A percentile compares a stretch with the other conserved stretches of the same genome.
Conservation (phyloP, 2,888 invertebrate species). For the Netelia virgata region DNA sequence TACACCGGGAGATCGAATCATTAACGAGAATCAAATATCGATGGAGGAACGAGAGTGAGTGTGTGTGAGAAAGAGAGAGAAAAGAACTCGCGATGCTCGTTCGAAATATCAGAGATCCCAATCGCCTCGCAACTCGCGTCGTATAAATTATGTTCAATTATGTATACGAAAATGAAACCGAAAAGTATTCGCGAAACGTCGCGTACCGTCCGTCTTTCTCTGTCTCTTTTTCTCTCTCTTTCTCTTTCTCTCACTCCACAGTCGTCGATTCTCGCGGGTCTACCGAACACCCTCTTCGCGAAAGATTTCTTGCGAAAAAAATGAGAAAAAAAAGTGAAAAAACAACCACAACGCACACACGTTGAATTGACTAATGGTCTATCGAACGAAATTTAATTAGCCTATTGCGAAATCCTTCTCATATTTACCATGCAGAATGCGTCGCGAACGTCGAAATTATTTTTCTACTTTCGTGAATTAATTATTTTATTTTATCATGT, state of each 20-base stretch:
- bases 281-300: conserved; percentile 19
- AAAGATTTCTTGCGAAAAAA: conserved; percentile 9
- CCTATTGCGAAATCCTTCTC: conserved; percentile 35
- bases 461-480: too few species aligned
- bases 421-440: neutral
- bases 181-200: conserved; percentile 47
- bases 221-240: too few species aligned
- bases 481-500: too few species aligned
- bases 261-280: conserved; percentile 27
- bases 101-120: conserved; percentile 71
- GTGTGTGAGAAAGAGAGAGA: conserved; percentile 13
- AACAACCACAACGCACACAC: conserved; percentile 13
- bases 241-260: conserved; percentile 11
- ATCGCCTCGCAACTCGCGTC: conserved; percentile 62
- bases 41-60: conserved; percentile 35
- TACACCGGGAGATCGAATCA: conserved; percentile 73
- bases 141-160: conserved; percentile 71
- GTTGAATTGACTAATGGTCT: conserved; percentile 63
- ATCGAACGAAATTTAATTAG: conserved; percentile 63
- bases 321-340: neutral
- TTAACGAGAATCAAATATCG: conserved; percentile 77
- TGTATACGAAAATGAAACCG: conserved; percentile 65
- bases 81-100: conserved; percentile 65
- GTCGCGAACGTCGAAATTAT: too few species aligned
- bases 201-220: conserved; percentile 40